A percentile compares a stretch with the other conserved stretches of the same genome.
phyloP scores from a whole-genome alignment of 2,113 vertebrate species.

The Gymnobelideus leadbeateri region DNA sequence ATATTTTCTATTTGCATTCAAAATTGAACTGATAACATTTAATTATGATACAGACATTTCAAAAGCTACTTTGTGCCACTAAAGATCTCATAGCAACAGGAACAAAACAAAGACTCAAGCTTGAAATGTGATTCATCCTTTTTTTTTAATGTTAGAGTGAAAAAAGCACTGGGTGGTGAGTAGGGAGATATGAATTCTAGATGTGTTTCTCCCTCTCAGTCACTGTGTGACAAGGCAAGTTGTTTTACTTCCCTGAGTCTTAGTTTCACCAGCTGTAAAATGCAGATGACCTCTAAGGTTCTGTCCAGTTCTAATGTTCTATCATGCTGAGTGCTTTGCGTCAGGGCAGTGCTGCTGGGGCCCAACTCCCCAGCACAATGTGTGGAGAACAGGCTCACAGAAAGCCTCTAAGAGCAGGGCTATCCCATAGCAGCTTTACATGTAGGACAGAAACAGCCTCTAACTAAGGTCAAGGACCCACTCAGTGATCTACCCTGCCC shows the following conservation, averaged over 20 bases:
- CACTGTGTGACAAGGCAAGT: not conserved
- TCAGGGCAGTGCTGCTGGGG: not conserved
- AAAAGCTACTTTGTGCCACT: not conserved
- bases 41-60: not conserved
- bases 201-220: not conserved
- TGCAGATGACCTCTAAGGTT: not conserved
- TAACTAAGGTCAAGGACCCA: not conserved
- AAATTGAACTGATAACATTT: constrained; percentile 1
- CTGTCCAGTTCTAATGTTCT: not conserved
- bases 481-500: too few species aligned
- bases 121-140: not conserved
- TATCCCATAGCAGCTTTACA: not conserved
- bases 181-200: not conserved
- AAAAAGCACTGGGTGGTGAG: not conserved
- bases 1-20: not conserved
- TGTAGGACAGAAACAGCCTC: not conserved
- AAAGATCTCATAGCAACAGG: not conserved
- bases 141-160: not conserved
- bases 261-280: not conserved
- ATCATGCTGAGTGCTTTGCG: not conserved
- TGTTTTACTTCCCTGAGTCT: not conserved
- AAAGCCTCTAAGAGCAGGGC: not conserved
- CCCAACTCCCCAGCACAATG: not conserved
- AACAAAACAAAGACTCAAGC: not conserved
- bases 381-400: too few species aligned